Percentiles rank a stretch among this genome's conserved stretches.
Conservation (phyloP, 2,888 invertebrate genomes). For the Mesorhabditis belari region DNA sequence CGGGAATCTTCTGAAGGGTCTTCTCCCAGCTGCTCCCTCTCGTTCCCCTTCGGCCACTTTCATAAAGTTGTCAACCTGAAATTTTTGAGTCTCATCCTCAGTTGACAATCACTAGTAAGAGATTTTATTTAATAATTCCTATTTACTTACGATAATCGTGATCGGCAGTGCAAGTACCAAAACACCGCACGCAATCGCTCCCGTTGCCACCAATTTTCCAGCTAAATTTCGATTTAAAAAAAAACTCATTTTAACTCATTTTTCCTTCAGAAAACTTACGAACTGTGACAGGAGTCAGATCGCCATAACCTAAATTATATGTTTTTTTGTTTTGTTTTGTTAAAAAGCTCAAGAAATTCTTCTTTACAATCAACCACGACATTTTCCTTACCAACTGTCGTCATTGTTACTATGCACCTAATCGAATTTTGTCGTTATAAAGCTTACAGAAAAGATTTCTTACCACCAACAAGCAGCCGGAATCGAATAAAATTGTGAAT, state of each 20-base stretch:
- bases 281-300: constrained; percentile 39
- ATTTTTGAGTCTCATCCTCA: background rate
- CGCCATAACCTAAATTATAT: constrained; percentile 38
- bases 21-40: background rate
- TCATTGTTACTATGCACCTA: constrained; percentile 45
- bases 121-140: background rate
- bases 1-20: background rate
- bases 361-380: constrained; percentile 3
- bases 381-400: constrained; percentile 31
- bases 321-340: background rate
- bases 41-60: constrained; percentile 44
- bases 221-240: constrained; percentile 20
- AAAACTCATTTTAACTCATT: background rate
- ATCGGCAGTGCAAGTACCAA: constrained; percentile 33
- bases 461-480: constrained; percentile 49
- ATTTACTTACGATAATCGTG: constrained; percentile 36
- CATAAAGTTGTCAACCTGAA: constrained; percentile 49
- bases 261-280: constrained; percentile 21
- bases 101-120: background rate
- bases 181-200: constrained; percentile 35
- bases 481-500: constrained; percentile 39
- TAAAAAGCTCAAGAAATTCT: background rate
- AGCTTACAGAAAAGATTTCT: constrained; percentile 1
- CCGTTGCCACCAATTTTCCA: constrained; percentile 47
- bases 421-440: background rate